Conservation (phyloP, 2,113 vertebrate genomes). For the Toxostoma redivivum region DNA sequence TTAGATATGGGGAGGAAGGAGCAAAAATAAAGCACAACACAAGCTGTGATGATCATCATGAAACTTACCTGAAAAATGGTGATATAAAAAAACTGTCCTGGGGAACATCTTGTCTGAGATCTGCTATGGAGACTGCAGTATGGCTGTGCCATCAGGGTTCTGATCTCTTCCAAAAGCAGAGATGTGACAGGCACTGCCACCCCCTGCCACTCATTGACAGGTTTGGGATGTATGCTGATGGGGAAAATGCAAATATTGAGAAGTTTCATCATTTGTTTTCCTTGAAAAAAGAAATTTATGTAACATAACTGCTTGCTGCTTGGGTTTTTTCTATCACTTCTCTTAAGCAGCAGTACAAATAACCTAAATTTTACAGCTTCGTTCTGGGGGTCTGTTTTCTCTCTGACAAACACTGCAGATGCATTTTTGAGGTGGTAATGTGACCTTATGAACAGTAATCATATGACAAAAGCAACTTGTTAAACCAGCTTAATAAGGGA, state of each 20-base stretch:
- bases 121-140: neutral
- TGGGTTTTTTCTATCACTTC: neutral
- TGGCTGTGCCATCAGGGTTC: neutral
- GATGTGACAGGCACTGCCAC: neutral
- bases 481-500: neutral
- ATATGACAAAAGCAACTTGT: fast-evolving
- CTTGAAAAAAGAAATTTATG: neutral
- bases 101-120: neutral
- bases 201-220: neutral
- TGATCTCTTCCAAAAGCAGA: neutral
- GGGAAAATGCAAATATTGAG: conserved; percentile 15
- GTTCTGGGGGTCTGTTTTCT: neutral
- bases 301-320: neutral
- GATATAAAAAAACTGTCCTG: neutral
- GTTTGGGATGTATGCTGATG: neutral
- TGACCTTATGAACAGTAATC: neutral
- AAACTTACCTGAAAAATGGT: neutral
- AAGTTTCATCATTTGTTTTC: conserved; percentile 23
- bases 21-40: neutral
- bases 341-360: neutral
- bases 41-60: neutral
- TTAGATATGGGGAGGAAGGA: neutral
- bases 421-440: neutral
- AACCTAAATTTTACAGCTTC: neutral
- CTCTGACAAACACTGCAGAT: neutral